These are phyloP conservation scores for Ostrea edulis DNA, from an alignment of 1,140 invertebrate species.

Conservation along the genomic window DNA sequence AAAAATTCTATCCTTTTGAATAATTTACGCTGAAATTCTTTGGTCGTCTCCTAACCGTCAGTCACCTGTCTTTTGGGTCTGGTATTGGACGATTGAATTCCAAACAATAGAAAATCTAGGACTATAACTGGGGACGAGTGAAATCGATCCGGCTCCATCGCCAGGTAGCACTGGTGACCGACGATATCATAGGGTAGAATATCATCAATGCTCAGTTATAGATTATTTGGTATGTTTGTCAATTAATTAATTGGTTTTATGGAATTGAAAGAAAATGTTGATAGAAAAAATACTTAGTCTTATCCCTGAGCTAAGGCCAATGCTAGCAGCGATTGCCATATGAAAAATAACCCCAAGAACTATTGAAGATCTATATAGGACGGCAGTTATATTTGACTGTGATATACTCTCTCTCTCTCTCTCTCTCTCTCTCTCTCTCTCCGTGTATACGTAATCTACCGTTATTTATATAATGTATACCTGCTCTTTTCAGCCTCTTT, in stretches of 20 bases:
- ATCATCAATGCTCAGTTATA: neutral
- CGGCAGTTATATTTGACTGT: too few relatives aligned
- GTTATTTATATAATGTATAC: slow-evolving; percentile 49
- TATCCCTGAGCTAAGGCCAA: neutral
- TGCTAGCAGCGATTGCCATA: neutral
- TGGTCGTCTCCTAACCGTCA: neutral
- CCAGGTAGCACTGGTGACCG: neutral
- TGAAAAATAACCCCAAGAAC: too few relatives aligned
- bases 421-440: too few relatives aligned
- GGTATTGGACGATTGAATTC: neutral
- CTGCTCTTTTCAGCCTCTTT: slow-evolving; percentile 73
- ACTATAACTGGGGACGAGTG: neutral
- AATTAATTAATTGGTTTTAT: neutral
- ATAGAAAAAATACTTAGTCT: neutral
- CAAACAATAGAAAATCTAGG: neutral
- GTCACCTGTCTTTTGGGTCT: neutral
- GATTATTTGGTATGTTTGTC: neutral
- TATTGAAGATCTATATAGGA: too few relatives aligned
- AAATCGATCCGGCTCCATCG: neutral
- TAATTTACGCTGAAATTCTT: neutral
- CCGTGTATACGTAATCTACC: too few relatives aligned
- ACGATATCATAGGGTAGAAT: neutral
- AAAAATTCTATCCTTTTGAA: too few relatives aligned
- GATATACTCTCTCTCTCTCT: too few relatives aligned
- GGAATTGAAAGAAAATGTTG: neutral